These are phyloP conservation scores for Punctoribates punctum DNA, from an alignment of 2,888 invertebrate species.

Conservation along the genomic window DNA sequence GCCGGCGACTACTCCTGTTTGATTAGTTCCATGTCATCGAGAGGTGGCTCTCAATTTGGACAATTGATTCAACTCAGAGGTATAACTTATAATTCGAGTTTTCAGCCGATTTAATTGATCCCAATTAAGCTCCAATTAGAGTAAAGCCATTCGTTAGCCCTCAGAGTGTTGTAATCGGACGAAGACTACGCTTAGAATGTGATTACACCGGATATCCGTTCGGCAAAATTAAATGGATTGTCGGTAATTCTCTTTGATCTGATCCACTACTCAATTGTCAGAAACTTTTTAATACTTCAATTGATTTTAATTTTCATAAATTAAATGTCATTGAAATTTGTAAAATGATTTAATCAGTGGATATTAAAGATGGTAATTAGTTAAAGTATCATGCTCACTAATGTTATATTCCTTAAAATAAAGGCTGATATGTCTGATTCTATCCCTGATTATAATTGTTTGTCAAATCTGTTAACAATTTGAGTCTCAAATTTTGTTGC, in stretches of 20 bases:
- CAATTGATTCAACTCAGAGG: constrained; percentile 38
- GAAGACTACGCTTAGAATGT: neutral
- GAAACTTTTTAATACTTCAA: neutral
- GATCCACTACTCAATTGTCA: neutral
- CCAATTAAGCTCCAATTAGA: constrained; percentile 21
- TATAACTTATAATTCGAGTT: too few relatives aligned
- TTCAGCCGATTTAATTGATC: too few relatives aligned
- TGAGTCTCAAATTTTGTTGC: neutral
- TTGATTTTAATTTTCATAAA: too few relatives aligned
- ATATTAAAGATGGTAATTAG: too few relatives aligned
- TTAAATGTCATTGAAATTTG: too few relatives aligned
- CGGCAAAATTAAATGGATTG: constrained; percentile 37
- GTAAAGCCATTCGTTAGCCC: constrained; percentile 25
- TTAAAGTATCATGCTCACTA: too few relatives aligned
- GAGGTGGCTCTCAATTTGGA: constrained; percentile 39
- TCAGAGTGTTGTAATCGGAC: constrained; percentile 17
- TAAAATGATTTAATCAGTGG: too few relatives aligned
- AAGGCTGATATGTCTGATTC: too few relatives aligned
- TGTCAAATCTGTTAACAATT: neutral
- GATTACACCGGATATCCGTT: constrained; percentile 38
- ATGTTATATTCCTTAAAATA: too few relatives aligned
- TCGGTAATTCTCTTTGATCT: constrained; percentile 13
- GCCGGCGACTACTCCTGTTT: constrained; percentile 32
- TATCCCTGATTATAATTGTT: too few relatives aligned
- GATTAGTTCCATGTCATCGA: neutral